Evolutionary conservation across 2,797 vertebrate species (phyloP), one percentile per base, ranked within the genome.

Genomic region (Gallinago nigripennis): DNA sequence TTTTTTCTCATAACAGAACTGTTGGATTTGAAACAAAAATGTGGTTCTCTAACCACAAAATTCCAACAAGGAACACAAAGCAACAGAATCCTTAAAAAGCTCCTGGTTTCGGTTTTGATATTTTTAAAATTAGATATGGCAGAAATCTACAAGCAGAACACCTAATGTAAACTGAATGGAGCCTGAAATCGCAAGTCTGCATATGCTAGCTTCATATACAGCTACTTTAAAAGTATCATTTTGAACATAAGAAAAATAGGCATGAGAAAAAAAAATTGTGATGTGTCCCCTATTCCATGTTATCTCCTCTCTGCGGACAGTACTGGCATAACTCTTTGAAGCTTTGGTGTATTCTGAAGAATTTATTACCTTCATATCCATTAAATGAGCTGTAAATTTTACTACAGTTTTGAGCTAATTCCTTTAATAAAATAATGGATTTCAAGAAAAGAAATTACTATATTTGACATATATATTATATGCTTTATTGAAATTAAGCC

Each of bases 21-120:
- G 41, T 68, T 93, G 91, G 81, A 90, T 95, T 94, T 96, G 73
- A 95, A 89, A 94, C 88, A 94, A 93, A 97, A 95, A 92, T 96
- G 90, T 66, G 51, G 76, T 70, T 92, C n/a, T 86, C 81, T 92
- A 86, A 94, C 93, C 91, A 94, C 84, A 96, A 87, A 95, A 95
- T 95, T 82, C 65, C 48, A 82, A 90, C 69, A 90, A 95, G 84
- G 66, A 97, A 58, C 77, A 69, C 50, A 86, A 94, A 88, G 86
- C 90, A 94, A 94, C 66, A 77, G 76, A 79, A 86, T 95, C 69
- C 90, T 90, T 96, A 91, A 94, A 93, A 93, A 85, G 68, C 86
- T 96, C 51, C 84, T 95, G 53, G 1, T 86, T 87, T 91, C 79
- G 14, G 53, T 43, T 88, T 76, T 93, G 39, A 76, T 88, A 85